Evolutionary conservation across 2,888 invertebrate genomes (phyloP), one percentile per base, ranked within the genome.

Genomic region (Dasysyrphus albostriatus): DNA sequence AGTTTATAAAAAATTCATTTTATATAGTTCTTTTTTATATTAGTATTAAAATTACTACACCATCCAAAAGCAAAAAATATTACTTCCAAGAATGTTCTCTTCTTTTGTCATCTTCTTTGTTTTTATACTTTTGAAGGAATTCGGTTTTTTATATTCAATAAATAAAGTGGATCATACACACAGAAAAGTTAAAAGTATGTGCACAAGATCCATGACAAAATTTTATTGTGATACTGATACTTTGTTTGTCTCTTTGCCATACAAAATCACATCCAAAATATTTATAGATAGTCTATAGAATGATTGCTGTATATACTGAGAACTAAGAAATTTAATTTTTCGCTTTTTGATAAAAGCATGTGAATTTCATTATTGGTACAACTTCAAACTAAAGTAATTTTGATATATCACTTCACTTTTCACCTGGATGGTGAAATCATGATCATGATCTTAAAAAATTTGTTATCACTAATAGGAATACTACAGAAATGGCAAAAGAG

Each of bases 401-500:
- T 39, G 39, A 39, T 2, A 39, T 39, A 39, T 10, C 12, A 12
- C 12, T 32, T 32, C 5, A 32, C 3, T 14, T 42, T 42, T 2
- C 42, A 42, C 5, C 5, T 42, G 3, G 16, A 47, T 47, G 16
- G 16, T 8, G 7, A 16, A 3, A 6, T n/a, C 44, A n/a, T n/a
- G 3, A 47, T 16, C 8, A 49, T 49, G 19, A 49, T 19, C n/a
- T n/a, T n/a, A n/a, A n/a, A n/a, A n/a, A n/a, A 19, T 49, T 49
- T 49, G 19, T 32, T 32, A 32, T 32, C 7, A 32, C 7, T 14
- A 42, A 14, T 42, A 61, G 61, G 39, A 61, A 39, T 61, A 61
- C 61, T 61, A 61, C 61, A 37, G 39, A 4, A 61, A 61, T 39
- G 39, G 19, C 19, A 61, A 61, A 24, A 39, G 61, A 61, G 61